Evolutionary conservation across 2,113 vertebrate species (phyloP).

Genomic region (Oophaga pumilio): DNA sequence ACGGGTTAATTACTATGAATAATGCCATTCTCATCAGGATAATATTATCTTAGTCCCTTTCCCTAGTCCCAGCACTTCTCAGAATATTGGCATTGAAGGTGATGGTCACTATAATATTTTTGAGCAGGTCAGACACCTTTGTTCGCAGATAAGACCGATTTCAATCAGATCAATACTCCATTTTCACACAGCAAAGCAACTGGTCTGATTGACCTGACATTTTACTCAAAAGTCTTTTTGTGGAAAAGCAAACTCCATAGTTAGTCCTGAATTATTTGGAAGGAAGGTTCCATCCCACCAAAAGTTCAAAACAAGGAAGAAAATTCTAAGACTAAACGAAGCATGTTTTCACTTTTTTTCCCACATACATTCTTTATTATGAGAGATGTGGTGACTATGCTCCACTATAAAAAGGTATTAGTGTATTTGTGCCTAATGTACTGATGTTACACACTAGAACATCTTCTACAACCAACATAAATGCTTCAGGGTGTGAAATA

Average conservation of each 20-base stretch:
- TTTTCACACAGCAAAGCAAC: not conserved
- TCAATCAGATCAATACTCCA: not conserved
- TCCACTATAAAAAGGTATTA: not conserved
- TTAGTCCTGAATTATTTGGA: not conserved
- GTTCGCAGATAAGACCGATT: not conserved
- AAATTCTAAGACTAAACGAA: no score
- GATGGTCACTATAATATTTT: not conserved
- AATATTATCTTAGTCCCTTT: not conserved
- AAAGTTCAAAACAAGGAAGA: no score
- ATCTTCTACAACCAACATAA: no score
- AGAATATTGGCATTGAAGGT: not conserved
- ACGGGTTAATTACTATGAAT: no score
- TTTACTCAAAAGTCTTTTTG: not conserved
- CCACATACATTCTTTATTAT: no score
- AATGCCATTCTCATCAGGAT: not conserved
- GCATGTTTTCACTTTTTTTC: no score
- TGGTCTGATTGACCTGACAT: not conserved
- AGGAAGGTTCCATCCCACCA: no score
- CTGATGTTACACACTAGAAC: not conserved
- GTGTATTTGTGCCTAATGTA: not conserved
- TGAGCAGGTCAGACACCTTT: not conserved
- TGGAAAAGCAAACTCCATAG: not conserved
- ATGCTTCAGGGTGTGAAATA: no score
- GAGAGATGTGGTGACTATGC: no score
- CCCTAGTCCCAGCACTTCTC: not conserved